Base-by-base conservation (phyloP, 2,888 invertebrate species). In the Heteromurus nitidus region DNA sequence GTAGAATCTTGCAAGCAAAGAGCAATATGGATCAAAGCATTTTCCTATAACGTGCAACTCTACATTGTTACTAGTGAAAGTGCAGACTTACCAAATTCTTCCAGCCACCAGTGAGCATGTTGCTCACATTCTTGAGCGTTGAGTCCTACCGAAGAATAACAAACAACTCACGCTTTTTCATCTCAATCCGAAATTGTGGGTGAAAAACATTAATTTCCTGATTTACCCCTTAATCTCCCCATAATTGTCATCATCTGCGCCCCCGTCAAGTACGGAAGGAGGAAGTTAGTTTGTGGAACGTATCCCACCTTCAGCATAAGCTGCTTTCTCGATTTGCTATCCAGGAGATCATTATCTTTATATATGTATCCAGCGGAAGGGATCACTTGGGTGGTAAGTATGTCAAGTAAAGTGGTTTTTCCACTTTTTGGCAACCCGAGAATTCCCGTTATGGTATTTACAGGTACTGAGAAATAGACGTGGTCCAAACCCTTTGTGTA, bases 401-500 rank as follows among this genome's bases (percentile, higher is more conserved):
- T 28, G 53, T 75, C 60, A 2, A 83, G 3, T 16, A 83, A n/a
- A 0, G 83, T 79, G 0, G 79, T 55, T 24, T 83, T 82, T 22
- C 82, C 82, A 47, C 77, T 79, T 44, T 83, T 82, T 0, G 82
- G 69, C 28, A 82, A 26, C 11, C 85, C 82, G 18, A 84, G 47
- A 13, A 80, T 13, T 28, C 79, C 80, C 16, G 76, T 80, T 7
- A 80, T 58, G 0, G 60, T n/a, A n/a, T 72, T 62, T 0, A 68
- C 28, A 3, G 84, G 80, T n/a, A 76, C 67, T 3, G 74, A 72
- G 62, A 85, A 85, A 30, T 76, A 80, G 3, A 83, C 70, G 47
- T 85, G 85, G 36, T 82, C 82, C 18, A 85, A 20, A 7, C 82
- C 77, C 69, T 85, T 84, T 11, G 64, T 60, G 58, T 69, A 72